Conservation (phyloP, 2,797 vertebrate genomes). For the Stomatorhinus walkeri region DNA sequence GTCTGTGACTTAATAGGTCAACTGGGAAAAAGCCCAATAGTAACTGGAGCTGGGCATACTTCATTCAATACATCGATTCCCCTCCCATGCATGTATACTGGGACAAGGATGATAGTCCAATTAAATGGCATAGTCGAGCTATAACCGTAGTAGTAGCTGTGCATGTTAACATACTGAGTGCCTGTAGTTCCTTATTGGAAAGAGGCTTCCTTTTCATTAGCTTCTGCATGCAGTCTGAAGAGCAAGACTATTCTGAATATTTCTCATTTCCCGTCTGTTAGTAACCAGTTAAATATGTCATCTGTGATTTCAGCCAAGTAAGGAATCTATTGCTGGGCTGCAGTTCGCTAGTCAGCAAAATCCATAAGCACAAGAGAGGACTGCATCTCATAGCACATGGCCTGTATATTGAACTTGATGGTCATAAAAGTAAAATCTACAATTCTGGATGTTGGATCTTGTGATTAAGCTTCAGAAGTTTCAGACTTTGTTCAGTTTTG, state of each 20-base stretch:
- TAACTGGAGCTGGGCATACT: neutral
- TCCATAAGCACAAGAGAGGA: neutral
- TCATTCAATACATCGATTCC: neutral
- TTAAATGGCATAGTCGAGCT: neutral
- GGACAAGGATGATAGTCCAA: neutral
- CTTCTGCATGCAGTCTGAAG: neutral
- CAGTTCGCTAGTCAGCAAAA: neutral
- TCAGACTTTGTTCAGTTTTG: neutral
- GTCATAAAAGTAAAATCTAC: neutral
- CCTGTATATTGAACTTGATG: neutral
- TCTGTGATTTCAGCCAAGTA: neutral
- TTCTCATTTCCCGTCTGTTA: neutral
- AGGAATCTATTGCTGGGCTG: neutral
- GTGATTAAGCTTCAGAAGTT: neutral
- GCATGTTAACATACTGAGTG: neutral
- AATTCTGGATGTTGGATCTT: neutral
- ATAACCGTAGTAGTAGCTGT: neutral
- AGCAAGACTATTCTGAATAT: neutral
- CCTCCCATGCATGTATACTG: neutral
- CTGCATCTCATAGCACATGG: neutral
- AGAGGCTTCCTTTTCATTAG: neutral
- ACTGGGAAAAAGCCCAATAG: neutral
- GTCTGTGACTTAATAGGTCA: neutral
- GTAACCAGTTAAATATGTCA: neutral
- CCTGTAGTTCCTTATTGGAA: neutral